Base-by-base conservation (phyloP, 2,113 vertebrate species). In the Centropus unirufus region DNA sequence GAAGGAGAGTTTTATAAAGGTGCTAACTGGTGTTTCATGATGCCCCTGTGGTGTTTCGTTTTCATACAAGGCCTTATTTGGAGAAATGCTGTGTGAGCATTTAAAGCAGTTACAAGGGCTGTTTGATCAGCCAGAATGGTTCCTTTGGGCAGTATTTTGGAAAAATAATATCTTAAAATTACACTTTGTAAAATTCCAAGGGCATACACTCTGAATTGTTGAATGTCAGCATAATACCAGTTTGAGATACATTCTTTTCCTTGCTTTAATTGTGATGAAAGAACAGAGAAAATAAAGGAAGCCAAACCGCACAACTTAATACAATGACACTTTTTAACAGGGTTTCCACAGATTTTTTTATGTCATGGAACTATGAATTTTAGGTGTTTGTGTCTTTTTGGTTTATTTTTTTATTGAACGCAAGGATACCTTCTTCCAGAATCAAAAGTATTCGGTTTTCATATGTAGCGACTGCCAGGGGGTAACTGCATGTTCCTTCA, bases 1-100 rank as follows among this genome's bases (percentile, higher is more conserved):
- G 94, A 89, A 95, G 92, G 61, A 55, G 87, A 88, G 83, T 86
- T 94, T 97, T 96, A 95, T 93, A 95, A 96, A 95, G 95, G 86
- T 90, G 90, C 93, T 93, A 93, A 95, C 85, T 96, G 86, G 79
- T 69, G 92, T 97, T 97, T 97, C 91, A 94, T 57, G 39, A 95
- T 64, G 82, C 72, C 85, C 92, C 49, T 55, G 79, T 13, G 83
- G 94, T 95, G 93, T 54, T 93, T 75, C 72, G 66, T 69, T 96
- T 94, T 94, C 83, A 40, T 92, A 62, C 83, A 23, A 52, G 89
- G 72, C 55, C 64, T 95, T 95, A 76, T 79, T 93, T 95, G 91
- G 69, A 94, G 96, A 92, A 97, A 94, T 94, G 75, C 78, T 95
- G 88, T 0, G 62, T 91, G 81, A 67, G 87, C 83, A 83, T 91